These are phyloP conservation scores for Boleophthalmus pectinirostris DNA, from an alignment of 2,113 vertebrate genomes.

Conservation along the genomic window DNA sequence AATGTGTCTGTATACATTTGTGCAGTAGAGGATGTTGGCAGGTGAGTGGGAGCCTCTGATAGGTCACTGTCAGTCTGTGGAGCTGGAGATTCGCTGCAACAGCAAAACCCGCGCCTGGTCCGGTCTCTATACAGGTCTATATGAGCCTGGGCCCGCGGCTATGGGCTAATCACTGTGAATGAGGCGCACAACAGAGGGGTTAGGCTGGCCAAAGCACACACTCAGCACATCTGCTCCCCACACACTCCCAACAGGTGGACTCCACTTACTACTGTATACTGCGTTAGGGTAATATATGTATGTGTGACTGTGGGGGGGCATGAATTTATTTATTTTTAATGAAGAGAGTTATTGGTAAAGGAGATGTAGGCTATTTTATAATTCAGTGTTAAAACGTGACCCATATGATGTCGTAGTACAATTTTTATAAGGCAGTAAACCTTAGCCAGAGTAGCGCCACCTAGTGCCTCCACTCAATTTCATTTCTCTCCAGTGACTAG, in stretches of 20 bases:
- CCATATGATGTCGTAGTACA: no score
- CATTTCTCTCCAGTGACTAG: no score
- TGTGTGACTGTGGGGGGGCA: no score
- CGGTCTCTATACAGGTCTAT: slow-evolving; percentile 56
- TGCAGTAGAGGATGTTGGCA: not conserved
- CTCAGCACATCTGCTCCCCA: slow-evolving; percentile 50
- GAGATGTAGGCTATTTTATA: no score
- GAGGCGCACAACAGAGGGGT: slow-evolving; percentile 63
- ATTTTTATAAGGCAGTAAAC: no score
- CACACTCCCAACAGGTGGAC: slow-evolving; percentile 32
- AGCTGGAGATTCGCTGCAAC: slow-evolving; percentile 58
- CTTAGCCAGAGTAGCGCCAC: no score
- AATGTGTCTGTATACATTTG: not conserved
- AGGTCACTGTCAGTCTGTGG: slow-evolving; percentile 52
- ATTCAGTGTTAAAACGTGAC: no score
- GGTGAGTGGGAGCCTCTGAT: slow-evolving; percentile 26
- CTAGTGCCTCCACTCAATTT: no score
- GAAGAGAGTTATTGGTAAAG: no score
- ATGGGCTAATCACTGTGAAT: slow-evolving; percentile 63
- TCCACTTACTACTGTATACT: not conserved
- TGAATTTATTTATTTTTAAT: no score
- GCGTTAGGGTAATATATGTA: not conserved
- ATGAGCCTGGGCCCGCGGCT: slow-evolving; percentile 62
- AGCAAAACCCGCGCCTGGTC: slow-evolving; percentile 59
- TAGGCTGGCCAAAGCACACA: slow-evolving; percentile 55